Evolutionary conservation across 2,797 vertebrate species (phyloP).

Genomic region (Tauraco hartlaubi): DNA sequence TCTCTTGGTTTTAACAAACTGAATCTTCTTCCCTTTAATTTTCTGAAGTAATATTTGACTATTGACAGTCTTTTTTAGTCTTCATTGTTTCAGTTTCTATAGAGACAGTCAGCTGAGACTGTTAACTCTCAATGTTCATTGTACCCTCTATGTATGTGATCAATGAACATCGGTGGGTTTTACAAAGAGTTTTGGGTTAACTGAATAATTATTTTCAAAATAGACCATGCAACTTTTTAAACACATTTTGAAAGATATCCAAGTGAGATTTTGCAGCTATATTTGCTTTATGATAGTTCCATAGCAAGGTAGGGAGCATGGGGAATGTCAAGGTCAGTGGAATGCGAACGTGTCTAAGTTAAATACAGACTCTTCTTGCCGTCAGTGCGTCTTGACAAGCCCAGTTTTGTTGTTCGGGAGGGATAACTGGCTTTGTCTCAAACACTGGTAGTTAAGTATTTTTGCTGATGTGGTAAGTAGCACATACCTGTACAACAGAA

Average conservation of each 20-base stretch:
- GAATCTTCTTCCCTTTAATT: slow-evolving; percentile 8
- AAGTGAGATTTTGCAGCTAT: neutral
- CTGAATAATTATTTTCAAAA: neutral
- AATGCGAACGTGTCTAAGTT: neutral
- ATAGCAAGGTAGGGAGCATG: neutral
- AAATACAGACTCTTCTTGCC: neutral
- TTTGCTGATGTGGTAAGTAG: slow-evolving; percentile 29
- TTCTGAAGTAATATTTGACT: slow-evolving; percentile 9
- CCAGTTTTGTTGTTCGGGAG: slow-evolving; percentile 8
- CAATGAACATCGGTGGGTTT: neutral
- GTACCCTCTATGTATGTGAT: neutral
- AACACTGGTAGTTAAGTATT: neutral
- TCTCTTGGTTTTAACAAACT: neutral
- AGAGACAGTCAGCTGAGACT: neutral
- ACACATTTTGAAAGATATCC: neutral
- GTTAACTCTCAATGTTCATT: neutral
- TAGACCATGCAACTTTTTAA: neutral
- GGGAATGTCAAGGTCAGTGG: neutral
- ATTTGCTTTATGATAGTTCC: neutral
- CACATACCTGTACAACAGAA: neutral
- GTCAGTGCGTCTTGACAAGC: slow-evolving; percentile 35
- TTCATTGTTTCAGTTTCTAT: neutral
- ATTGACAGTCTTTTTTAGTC: neutral
- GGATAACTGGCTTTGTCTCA: slow-evolving; percentile 39
- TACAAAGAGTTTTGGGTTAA: neutral